Evolutionary conservation across 2,113 vertebrate genomes (phyloP).

Genomic region (Chascanopsetta lugubris): DNA sequence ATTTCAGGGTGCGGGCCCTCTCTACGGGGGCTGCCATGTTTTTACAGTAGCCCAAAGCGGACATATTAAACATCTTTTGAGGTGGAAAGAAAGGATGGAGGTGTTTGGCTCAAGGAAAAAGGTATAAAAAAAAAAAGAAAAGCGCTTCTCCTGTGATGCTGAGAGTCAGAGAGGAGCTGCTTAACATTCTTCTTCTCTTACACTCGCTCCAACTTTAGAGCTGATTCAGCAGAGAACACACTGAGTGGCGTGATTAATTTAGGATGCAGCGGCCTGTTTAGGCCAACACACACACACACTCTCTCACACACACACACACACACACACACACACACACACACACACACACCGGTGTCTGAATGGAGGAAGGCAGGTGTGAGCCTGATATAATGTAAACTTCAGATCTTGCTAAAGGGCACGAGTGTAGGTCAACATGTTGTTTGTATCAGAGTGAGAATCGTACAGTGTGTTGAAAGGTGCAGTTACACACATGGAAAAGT

Average conservation of each 20-base stretch:
- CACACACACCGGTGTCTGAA: slow-evolving; percentile 32
- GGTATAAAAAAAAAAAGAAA: no score
- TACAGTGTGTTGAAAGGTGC: background rate
- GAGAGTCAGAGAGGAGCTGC: slow-evolving; percentile 41
- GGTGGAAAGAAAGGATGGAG: background rate
- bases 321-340: slow-evolving; percentile 23
- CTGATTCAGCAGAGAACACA: slow-evolving; percentile 69
- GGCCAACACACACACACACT: slow-evolving; percentile 3
- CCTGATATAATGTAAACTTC: slow-evolving; percentile 26
- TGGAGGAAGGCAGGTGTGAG: slow-evolving; percentile 25
- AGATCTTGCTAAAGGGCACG: slow-evolving; percentile 44
- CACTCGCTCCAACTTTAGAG: slow-evolving; percentile 56
- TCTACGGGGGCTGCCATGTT: no score
- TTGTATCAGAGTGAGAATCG: slow-evolving; percentile 1
- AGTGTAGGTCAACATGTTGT: slow-evolving; percentile 1
- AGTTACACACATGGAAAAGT: background rate
- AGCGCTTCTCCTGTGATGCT: slow-evolving; percentile 26
- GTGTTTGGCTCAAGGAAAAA: slow-evolving; percentile 8
- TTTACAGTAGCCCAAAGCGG: background rate
- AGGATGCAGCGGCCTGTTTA: slow-evolving; percentile 56
- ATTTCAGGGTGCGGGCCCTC: no score
- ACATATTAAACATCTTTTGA: no score
- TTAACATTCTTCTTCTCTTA: slow-evolving; percentile 54
- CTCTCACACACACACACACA: slow-evolving; percentile 19
- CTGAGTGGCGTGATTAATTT: slow-evolving; percentile 68